These are phyloP conservation scores for Fragum whitleyi DNA, from an alignment of 2,888 invertebrate genomes.

Conservation along the genomic window DNA sequence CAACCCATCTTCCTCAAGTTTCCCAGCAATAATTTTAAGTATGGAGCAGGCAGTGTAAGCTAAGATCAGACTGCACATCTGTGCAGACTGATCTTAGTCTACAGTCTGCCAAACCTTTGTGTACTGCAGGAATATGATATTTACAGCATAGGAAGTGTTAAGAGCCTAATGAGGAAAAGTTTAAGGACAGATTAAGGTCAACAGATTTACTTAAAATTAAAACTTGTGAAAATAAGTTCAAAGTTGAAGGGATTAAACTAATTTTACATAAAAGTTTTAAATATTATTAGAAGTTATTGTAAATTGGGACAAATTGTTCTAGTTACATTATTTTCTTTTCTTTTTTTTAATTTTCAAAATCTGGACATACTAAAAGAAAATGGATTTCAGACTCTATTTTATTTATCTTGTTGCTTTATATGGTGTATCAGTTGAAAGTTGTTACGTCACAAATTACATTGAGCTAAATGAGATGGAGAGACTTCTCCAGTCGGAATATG, in stretches of 20 bases:
- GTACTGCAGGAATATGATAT: too few species aligned
- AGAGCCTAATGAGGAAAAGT: not conserved
- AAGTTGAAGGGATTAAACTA: not conserved
- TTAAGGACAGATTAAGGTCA: slow-evolving; percentile 5
- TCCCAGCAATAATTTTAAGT: too few species aligned
- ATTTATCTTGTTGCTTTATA: not conserved
- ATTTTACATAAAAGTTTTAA: not conserved
- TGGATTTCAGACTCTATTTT: slow-evolving; percentile 2
- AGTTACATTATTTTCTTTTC: not conserved
- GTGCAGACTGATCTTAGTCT: too few species aligned
- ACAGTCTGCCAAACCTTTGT: too few species aligned
- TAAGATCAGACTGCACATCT: too few species aligned
- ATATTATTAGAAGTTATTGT: slow-evolving; percentile 1
- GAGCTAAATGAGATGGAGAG: slow-evolving; percentile 46
- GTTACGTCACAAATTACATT: slow-evolving; percentile 29
- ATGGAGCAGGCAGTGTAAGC: too few species aligned
- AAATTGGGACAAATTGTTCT: slow-evolving; percentile 3
- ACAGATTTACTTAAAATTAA: not conserved
- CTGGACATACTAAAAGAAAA: not conserved
- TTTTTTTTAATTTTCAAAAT: not conserved
- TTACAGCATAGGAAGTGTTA: too few species aligned
- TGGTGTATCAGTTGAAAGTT: not conserved
- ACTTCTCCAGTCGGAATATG: slow-evolving; percentile 38
- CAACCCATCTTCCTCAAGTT: too few species aligned
- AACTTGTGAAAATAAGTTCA: not conserved